Percentiles rank a stretch among this genome's conserved stretches.
Evolutionary conservation across 1,140 invertebrate genomes (phyloP).

Genomic region (Solen grandis): DNA sequence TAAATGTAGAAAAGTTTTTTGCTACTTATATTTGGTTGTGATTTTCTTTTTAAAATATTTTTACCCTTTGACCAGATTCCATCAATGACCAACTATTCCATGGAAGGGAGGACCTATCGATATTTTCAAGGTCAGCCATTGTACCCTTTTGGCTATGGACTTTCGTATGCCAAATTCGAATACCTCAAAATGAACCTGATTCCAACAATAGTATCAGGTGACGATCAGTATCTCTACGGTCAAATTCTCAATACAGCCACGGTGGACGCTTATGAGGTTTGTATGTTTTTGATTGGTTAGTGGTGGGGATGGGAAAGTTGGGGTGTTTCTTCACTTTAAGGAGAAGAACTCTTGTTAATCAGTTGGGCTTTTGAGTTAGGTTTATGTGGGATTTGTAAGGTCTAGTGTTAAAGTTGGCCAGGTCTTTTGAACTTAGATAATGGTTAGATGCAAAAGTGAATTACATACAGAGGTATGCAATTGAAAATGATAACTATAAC

Average conservation of each 20-base stretch:
- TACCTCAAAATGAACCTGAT: slow-evolving; percentile 65
- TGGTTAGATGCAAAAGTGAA: no score
- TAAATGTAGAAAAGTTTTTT: no score
- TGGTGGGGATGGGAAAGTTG: not conserved
- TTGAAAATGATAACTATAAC: no score
- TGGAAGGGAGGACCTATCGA: slow-evolving; percentile 77
- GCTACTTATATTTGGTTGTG: no score
- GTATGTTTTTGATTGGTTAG: not conserved
- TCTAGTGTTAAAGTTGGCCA: no score
- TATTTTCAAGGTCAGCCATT: slow-evolving; percentile 73
- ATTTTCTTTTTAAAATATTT: no score
- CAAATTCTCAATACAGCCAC: slow-evolving; percentile 67
- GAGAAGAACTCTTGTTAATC: no score
- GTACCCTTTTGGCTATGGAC: slow-evolving; percentile 78
- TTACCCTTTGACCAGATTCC: slow-evolving; percentile 77
- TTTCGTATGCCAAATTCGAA: slow-evolving; percentile 76
- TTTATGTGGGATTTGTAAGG: not conserved
- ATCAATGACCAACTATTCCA: slow-evolving; percentile 77
- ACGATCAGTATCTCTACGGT: slow-evolving; percentile 57
- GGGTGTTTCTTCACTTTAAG: not conserved
- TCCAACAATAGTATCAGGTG: slow-evolving; percentile 59
- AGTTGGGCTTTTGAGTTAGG: not conserved
- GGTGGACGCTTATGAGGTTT: slow-evolving; percentile 73
- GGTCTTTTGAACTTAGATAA: no score
- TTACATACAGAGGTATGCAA: no score